phyloP scores from a whole-genome alignment of 2,113 vertebrate genomes.

The Noctilio leporinus region DNA sequence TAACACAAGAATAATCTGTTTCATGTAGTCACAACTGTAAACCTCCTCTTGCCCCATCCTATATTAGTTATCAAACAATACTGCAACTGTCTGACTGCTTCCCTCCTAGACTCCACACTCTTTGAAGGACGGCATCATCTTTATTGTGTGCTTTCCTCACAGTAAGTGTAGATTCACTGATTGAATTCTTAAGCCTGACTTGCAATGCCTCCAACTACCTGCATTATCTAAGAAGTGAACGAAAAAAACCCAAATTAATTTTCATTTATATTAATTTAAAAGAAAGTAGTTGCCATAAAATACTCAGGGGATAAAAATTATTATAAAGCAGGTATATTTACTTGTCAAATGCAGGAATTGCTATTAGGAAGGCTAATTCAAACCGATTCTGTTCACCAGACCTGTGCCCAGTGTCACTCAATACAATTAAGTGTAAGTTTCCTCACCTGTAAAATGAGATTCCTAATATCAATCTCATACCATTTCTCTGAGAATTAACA shows the following conservation, averaged over 20 bases:
- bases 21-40: background rate
- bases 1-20: no score
- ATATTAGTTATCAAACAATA: background rate
- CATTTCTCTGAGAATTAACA: background rate
- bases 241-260: background rate
- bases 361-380: background rate
- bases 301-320: background rate
- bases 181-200: background rate
- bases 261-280: conserved; percentile 6
- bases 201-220: background rate
- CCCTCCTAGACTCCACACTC: background rate
- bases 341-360: background rate
- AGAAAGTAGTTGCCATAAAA: conserved; percentile 3
- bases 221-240: background rate
- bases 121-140: background rate
- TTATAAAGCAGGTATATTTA: background rate
- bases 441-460: background rate
- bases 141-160: background rate
- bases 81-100: background rate
- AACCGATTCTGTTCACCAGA: background rate
- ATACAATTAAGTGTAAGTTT: background rate
- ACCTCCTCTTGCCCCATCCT: background rate
- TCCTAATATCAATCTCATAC: background rate
- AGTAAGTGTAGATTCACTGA: background rate
- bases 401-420: background rate